Conservation (phyloP, 2,113 vertebrate genomes). For the Halichoeres trimaculatus region DNA sequence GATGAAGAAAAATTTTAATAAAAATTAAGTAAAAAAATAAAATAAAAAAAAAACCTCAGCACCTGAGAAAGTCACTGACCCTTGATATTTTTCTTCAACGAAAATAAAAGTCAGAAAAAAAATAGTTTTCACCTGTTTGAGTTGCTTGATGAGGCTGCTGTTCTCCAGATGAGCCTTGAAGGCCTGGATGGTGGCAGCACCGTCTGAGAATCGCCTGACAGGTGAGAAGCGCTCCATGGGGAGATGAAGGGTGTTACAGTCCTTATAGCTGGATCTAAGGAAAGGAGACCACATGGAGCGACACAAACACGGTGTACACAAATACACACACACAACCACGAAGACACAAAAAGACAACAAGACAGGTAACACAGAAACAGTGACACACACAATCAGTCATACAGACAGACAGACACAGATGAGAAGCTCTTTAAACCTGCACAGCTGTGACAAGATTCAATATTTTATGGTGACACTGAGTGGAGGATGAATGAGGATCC, state of each 20-base stretch:
- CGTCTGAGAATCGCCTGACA: slow-evolving; percentile 96
- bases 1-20: too few species aligned
- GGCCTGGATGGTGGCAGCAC: slow-evolving; percentile 96
- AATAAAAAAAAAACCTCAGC: too few species aligned
- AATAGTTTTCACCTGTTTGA: slow-evolving; percentile 90
- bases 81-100: too few species aligned
- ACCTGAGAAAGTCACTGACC: too few species aligned
- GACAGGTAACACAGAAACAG: slow-evolving; percentile 2
- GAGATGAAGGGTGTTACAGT: slow-evolving; percentile 97
- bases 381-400: background rate
- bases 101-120: background rate
- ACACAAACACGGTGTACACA: slow-evolving; percentile 53
- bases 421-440: slow-evolving; percentile 16
- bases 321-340: slow-evolving; percentile 14
- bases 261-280: slow-evolving; percentile 95
- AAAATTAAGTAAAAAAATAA: too few species aligned
- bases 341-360: background rate
- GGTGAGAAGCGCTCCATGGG: slow-evolving; percentile 99
- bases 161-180: slow-evolving; percentile 98
- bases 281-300: slow-evolving; percentile 28
- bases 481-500: background rate
- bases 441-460: background rate
- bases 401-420: slow-evolving; percentile 18
- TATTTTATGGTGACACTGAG: background rate
- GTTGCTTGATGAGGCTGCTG: slow-evolving; percentile 96